Evolutionary conservation across 1,140 invertebrate genomes (phyloP).

Genomic region (Cydia pomonella): DNA sequence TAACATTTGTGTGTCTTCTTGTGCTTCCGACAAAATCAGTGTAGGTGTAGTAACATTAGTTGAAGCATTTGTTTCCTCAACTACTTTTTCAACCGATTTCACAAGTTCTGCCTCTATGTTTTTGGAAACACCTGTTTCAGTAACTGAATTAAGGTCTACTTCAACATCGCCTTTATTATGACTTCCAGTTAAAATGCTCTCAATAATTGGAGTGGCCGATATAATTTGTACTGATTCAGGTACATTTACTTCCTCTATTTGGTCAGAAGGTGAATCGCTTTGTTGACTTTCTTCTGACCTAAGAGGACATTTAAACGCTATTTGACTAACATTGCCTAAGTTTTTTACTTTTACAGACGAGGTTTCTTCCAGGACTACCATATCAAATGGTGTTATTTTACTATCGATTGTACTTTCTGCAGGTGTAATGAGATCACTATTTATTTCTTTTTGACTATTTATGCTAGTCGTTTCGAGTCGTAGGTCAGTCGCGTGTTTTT

Average conservation of each 20-base stretch:
- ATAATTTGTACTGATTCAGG: slow-evolving; percentile 27
- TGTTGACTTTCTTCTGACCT: neutral
- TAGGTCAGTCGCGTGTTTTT: neutral
- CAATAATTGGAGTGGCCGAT: neutral
- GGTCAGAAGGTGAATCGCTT: neutral
- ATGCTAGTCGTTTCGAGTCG: neutral
- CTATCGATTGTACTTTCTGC: slow-evolving; percentile 30
- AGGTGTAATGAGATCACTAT: slow-evolving; percentile 37
- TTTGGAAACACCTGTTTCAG: slow-evolving; percentile 33
- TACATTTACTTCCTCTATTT: neutral
- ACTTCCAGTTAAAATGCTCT: neutral
- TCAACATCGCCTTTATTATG: neutral
- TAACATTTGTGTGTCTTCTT: neutral
- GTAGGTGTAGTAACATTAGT: slow-evolving; percentile 5
- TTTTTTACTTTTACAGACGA: slow-evolving; percentile 39
- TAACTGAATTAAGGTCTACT: neutral
- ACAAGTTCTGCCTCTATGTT: slow-evolving; percentile 6
- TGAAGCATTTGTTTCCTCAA: neutral
- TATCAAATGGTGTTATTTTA: slow-evolving; percentile 15
- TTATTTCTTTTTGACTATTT: slow-evolving; percentile 32
- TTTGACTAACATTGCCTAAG: slow-evolving; percentile 3
- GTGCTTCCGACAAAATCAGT: neutral
- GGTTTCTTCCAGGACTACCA: slow-evolving; percentile 33
- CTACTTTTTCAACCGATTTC: neutral
- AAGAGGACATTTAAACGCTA: neutral